These are phyloP conservation scores for Stylophora pistillata DNA, from an alignment of 64 coral and sea anemone species.

Conservation along the genomic window DNA sequence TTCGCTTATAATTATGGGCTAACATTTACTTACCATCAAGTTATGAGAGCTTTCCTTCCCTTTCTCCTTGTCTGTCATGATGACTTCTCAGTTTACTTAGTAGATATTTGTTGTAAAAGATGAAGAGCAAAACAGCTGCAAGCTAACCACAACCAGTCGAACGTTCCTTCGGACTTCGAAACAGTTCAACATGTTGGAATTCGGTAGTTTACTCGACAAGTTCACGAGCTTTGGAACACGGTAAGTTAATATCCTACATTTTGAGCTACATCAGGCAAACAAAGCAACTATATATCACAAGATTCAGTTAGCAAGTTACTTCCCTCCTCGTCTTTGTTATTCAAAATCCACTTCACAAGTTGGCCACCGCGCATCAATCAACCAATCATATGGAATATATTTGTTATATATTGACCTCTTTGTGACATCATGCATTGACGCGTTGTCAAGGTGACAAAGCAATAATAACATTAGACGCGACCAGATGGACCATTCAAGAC, in stretches of 20 bases:
- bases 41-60: conserved; percentile 45
- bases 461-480: background rate
- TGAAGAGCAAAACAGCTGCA: background rate
- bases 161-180: background rate
- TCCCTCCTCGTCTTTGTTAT: background rate
- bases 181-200: conserved; percentile 2
- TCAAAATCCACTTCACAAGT: background rate
- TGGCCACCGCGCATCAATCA: background rate
- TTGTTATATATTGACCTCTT: background rate
- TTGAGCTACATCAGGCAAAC: background rate
- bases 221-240: background rate
- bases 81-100: conserved; percentile 27
- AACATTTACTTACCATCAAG: conserved; percentile 48
- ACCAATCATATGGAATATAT: conserved; percentile 7
- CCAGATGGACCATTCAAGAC: too few relatives aligned
- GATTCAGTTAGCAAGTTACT: background rate
- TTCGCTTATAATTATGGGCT: background rate
- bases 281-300: background rate
- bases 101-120: conserved; percentile 3
- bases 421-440: conserved; percentile 40
- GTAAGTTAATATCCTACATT: background rate
- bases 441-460: conserved; percentile 36
- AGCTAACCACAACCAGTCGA: background rate
- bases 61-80: conserved; percentile 59
- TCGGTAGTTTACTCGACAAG: background rate